Percentiles rank a stretch among this genome's conserved stretches.
phyloP scores from a whole-genome alignment of 53 echinoderm and acorn worm genomes.

The Hippasteria phrygiana region DNA sequence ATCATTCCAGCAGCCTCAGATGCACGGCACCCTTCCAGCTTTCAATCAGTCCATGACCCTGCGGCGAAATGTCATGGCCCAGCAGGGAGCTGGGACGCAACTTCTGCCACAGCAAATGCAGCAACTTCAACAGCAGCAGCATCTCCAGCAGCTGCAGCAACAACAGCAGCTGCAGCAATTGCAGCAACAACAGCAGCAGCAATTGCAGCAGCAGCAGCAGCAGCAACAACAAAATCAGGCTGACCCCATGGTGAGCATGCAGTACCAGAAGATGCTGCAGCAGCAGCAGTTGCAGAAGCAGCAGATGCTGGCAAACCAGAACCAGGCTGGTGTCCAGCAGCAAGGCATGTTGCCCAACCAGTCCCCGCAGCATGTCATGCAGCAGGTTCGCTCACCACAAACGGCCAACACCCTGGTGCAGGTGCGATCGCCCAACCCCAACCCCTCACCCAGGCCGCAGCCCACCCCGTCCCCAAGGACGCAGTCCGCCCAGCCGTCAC shows the following conservation, averaged over 20 bases:
- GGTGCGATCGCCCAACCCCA: conserved; percentile 96
- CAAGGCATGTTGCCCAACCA: conserved; percentile 88
- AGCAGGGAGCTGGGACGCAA: conserved; percentile 47
- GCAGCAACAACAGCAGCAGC: conserved; percentile 61
- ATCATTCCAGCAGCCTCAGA: conserved; percentile 72
- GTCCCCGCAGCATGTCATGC: conserved; percentile 88
- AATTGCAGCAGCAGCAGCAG: conserved; percentile 64
- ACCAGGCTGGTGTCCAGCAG: conserved; percentile 80
- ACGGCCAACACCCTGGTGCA: conserved; percentile 90
- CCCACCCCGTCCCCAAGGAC: conserved; percentile 98
- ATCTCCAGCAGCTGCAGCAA: conserved; percentile 73
- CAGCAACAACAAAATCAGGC: conserved; percentile 68
- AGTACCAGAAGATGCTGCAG: conserved; percentile 84
- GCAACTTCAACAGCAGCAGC: conserved; percentile 75
- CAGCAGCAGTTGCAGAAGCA: conserved; percentile 79
- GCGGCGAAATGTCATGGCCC: conserved; percentile 57
- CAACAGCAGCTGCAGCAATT: conserved; percentile 43
- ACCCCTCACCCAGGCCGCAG: conserved; percentile 97
- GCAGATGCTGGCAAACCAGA: conserved; percentile 83
- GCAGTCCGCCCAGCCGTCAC: conserved; percentile 95
- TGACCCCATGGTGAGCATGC: conserved; percentile 75
- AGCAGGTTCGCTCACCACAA: conserved; percentile 98
- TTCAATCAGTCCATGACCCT: conserved; percentile 66
- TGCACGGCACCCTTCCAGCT: conserved; percentile 53
- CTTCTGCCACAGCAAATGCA: conserved; percentile 73